Conservation (phyloP, 2,797 vertebrate genomes). For the Halcyon badia region DNA sequence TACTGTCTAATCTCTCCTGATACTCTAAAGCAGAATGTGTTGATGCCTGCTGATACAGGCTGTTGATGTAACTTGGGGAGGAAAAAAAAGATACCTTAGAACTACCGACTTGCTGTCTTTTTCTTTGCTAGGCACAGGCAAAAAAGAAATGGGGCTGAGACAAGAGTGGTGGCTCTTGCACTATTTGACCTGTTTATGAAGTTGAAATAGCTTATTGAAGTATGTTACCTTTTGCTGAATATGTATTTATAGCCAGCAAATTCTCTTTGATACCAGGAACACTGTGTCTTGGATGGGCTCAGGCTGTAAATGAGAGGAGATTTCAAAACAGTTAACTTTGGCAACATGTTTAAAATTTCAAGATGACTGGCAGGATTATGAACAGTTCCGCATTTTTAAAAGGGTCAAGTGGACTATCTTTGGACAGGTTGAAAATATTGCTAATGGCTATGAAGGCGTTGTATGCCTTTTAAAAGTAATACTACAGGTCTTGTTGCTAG, state of each 20-base stretch:
- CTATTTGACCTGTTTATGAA: neutral
- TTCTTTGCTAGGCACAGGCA: neutral
- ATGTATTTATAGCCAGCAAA: neutral
- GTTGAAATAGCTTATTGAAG: neutral
- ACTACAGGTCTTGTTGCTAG: neutral
- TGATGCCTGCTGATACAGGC: neutral
- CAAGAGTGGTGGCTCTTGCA: neutral
- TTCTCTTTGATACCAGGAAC: neutral
- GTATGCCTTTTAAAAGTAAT: neutral
- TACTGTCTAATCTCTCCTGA: neutral
- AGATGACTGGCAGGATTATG: neutral
- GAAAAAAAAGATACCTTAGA: neutral
- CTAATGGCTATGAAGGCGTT: neutral
- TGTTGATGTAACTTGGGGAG: neutral
- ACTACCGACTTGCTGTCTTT: neutral
- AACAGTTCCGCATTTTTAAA: neutral
- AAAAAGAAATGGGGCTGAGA: neutral
- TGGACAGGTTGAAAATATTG: neutral
- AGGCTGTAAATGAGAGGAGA: neutral
- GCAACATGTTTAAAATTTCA: neutral
- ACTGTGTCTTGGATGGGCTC: neutral
- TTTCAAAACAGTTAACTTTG: neutral
- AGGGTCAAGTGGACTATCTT: neutral
- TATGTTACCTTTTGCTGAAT: neutral
- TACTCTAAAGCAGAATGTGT: neutral